phyloP scores from a whole-genome alignment of 2,888 invertebrate species.

The Listrodromus nycthemerus region DNA sequence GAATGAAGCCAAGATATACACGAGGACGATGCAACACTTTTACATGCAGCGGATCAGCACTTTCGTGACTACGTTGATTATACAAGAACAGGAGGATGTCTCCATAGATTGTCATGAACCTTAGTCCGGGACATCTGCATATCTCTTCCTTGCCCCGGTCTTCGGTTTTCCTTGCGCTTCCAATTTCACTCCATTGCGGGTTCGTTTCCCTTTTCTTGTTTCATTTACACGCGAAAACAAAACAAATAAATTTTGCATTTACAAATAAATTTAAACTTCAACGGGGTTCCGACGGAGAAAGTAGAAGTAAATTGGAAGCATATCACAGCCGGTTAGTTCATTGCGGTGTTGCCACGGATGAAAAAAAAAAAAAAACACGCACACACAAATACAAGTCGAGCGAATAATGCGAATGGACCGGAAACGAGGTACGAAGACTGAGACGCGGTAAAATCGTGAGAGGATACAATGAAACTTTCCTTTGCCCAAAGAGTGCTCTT shows the following conservation, averaged over 20 bases:
- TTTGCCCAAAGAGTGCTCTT: slow-evolving; percentile 56
- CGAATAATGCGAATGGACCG: slow-evolving; percentile 31
- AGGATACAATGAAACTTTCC: slow-evolving; percentile 64
- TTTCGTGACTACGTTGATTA: slow-evolving; percentile 63
- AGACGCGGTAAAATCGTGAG: slow-evolving; percentile 42
- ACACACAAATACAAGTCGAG: slow-evolving; percentile 14
- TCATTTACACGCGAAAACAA: background rate
- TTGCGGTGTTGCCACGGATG: slow-evolving; percentile 35
- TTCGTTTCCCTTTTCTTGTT: slow-evolving; percentile 13
- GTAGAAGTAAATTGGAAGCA: slow-evolving; percentile 49
- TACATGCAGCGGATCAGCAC: slow-evolving; percentile 46
- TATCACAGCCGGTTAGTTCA: slow-evolving; percentile 37
- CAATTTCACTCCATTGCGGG: slow-evolving; percentile 27
- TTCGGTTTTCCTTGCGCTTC: background rate
- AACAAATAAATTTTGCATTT: background rate
- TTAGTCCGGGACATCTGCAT: slow-evolving; percentile 33
- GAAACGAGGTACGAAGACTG: slow-evolving; percentile 30
- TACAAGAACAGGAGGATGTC: slow-evolving; percentile 46
- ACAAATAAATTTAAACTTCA: background rate
- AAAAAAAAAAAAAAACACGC: slow-evolving; percentile 27
- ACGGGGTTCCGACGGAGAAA: background rate
- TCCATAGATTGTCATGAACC: slow-evolving; percentile 52
- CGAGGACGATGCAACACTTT: slow-evolving; percentile 19
- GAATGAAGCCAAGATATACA: slow-evolving; percentile 54
- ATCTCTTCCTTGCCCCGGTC: background rate